Conservation (phyloP, 2,113 vertebrate species). For the Galbula dea region DNA sequence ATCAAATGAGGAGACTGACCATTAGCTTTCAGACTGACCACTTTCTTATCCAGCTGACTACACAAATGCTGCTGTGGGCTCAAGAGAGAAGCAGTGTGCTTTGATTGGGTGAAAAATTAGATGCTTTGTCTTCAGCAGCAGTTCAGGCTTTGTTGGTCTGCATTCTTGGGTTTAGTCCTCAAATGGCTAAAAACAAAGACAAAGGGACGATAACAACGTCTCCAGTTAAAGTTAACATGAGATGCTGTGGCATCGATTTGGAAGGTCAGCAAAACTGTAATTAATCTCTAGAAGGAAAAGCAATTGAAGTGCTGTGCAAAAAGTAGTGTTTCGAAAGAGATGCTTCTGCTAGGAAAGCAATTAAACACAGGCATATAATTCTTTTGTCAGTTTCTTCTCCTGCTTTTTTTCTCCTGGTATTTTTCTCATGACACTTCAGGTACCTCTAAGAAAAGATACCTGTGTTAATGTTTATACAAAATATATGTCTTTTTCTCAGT, state of each 20-base stretch:
- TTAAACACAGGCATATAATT: not conserved
- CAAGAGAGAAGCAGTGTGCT: not conserved
- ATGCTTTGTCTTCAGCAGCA: not conserved
- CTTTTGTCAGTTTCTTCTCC: not conserved
- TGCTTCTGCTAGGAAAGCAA: not conserved
- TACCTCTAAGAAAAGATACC: not conserved
- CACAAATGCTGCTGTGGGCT: not conserved
- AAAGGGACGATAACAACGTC: not conserved
- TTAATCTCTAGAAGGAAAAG: not conserved
- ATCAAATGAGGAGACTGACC: not conserved
- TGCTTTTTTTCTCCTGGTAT: accelerated
- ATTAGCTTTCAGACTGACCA: not conserved
- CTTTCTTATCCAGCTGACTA: not conserved
- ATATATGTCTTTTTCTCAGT: not conserved
- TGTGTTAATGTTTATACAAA: not conserved
- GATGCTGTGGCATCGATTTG: not conserved
- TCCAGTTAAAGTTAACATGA: not conserved
- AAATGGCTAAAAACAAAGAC: not conserved
- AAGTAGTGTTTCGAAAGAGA: not conserved
- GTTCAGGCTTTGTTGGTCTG: not conserved
- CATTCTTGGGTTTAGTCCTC: not conserved
- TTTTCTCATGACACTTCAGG: not conserved
- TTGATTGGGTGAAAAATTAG: accelerated
- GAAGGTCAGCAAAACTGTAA: not conserved
- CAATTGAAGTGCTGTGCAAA: not conserved